Evolutionary conservation across 2,797 vertebrate genomes (phyloP), one percentile per base, ranked within the genome.

Genomic region (Centropyge bicolor): DNA sequence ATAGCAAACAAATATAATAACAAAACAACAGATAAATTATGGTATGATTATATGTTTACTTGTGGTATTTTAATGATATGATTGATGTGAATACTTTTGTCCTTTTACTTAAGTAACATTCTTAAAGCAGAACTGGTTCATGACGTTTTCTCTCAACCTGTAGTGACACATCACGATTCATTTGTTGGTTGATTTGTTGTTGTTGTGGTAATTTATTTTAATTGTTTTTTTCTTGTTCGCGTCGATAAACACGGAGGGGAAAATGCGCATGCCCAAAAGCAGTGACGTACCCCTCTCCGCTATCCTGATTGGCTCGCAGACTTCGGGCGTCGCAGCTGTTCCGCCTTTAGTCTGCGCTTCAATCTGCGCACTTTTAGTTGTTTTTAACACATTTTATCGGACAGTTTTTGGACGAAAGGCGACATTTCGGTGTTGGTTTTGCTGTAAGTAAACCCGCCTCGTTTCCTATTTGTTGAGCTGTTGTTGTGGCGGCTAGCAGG

Each of bases 301-400:
- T 54, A 54, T 5, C 74, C 56, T 13, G n/a, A 63, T 80, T 81
- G 69, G 62, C 52, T 57, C 1, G 0, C 7, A 3, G 16, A 31
- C 27, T 31, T 31, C 41, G 2, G 38, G 5, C 6, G 52, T 17
- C 7, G 4, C 11, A 57, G 55, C 52, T 4, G 62, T 17, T 13
- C 40, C 1, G 74, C 35, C 9, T 14, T 1, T 36, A 7, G 27
- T 31, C 27, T 31, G 27, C 27, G 27, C 27, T 31, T 31, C 27
- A 31, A 49, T 36, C 36, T 8, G 0, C 1, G 1, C 20, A 45
- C 48, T 43, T 24, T 62, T 8, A 48, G 54, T 35, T 35, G 16
- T 31, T 8, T 16, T 52, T 54, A 4, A 46, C 27, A 31, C 27
- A 17, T 22, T 54, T 57, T 8, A 49, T 36, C 3, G 22, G 41